These are phyloP conservation scores for Eudyptes chrysolophus DNA, from an alignment of 2,113 vertebrate species.

Conservation along the genomic window DNA sequence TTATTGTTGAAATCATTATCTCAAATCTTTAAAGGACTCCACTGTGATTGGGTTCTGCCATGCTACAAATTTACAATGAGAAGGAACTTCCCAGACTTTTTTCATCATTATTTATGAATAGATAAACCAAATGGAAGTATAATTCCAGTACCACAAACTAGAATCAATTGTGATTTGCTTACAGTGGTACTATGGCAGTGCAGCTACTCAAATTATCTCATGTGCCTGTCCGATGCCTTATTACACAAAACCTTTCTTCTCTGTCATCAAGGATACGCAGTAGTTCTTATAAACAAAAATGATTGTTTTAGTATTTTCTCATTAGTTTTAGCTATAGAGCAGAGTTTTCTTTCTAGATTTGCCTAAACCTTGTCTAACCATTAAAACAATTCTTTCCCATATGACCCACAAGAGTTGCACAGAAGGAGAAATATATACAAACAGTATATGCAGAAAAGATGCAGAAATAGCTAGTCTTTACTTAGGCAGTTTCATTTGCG, in stretches of 20 bases:
- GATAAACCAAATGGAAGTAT: neutral
- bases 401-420: neutral
- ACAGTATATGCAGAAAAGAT: neutral
- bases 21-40: neutral
- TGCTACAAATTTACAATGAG: neutral
- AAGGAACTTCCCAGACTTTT: neutral
- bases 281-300: neutral
- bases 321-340: neutral
- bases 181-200: neutral
- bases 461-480: neutral
- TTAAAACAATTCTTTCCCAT: neutral
- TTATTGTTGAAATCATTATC: neutral
- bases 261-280: neutral
- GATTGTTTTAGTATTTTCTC: neutral
- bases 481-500: neutral
- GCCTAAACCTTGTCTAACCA: neutral
- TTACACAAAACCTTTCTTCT: neutral
- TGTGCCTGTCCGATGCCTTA: neutral
- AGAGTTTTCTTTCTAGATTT: neutral
- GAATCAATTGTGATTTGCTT: neutral
- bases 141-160: neutral
- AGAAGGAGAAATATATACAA: neutral
- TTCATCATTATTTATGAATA: neutral
- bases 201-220: neutral
- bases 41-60: fast-evolving